Conservation (phyloP, 2,113 vertebrate species). For the Oreochromis spilurus region DNA sequence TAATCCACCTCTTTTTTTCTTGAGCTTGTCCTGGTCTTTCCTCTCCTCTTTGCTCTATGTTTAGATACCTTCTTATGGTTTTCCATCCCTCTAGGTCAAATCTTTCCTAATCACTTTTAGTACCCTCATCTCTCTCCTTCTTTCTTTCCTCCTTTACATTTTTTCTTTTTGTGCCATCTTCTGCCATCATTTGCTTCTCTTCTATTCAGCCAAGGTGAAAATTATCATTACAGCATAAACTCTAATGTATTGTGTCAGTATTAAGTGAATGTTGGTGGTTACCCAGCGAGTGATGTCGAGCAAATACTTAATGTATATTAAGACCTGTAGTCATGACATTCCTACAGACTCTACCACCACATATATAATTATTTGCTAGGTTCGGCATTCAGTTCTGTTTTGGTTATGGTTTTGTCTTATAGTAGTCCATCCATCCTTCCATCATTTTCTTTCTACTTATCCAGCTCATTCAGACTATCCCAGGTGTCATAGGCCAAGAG, state of each 20-base stretch:
- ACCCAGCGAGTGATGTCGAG: neutral
- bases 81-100: constrained; percentile 44
- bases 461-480: neutral
- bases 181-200: neutral
- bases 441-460: neutral
- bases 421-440: neutral
- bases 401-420: neutral
- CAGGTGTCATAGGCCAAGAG: neutral
- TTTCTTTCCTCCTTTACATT: neutral
- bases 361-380: neutral
- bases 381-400: neutral
- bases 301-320: neutral
- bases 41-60: constrained; percentile 34
- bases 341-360: neutral
- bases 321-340: neutral
- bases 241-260: neutral
- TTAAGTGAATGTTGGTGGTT: neutral
- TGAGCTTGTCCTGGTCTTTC: constrained; percentile 12
- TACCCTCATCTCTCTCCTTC: neutral
- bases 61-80: constrained; percentile 50
- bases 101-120: neutral
- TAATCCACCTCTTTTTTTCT: constrained; percentile 34
- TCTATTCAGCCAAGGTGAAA: neutral
- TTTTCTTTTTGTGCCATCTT: neutral
- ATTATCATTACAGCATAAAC: neutral